Evolutionary conservation across 2,113 vertebrate genomes (phyloP).

Genomic region (Petroica traversi): DNA sequence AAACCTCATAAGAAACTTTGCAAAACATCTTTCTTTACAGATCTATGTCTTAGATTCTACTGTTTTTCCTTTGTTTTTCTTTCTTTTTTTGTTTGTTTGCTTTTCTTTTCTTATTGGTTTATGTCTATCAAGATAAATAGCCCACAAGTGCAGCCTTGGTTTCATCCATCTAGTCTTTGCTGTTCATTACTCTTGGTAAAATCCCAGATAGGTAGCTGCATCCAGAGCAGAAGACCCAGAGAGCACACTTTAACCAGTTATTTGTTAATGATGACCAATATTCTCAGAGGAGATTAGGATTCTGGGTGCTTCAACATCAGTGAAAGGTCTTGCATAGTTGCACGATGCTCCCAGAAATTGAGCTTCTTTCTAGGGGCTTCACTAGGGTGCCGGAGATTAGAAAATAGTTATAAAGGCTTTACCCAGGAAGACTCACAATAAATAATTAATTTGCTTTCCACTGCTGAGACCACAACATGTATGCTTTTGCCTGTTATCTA

Average conservation of each 20-base stretch:
- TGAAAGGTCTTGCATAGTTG: background rate
- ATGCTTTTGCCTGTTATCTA: background rate
- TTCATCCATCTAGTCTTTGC: background rate
- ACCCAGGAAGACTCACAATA: background rate
- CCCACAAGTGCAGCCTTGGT: background rate
- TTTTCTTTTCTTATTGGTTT: background rate
- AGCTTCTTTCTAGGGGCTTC: background rate
- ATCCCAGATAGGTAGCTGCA: background rate
- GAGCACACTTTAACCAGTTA: background rate
- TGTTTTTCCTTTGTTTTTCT: too few relatives aligned
- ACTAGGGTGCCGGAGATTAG: background rate
- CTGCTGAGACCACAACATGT: background rate
- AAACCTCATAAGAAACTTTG: background rate
- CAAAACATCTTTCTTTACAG: background rate
- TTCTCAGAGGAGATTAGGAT: background rate
- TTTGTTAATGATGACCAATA: background rate
- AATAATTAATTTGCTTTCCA: background rate
- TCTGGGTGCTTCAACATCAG: background rate
- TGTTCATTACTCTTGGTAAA: background rate
- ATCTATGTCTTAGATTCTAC: background rate
- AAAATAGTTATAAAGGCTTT: background rate
- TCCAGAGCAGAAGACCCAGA: background rate
- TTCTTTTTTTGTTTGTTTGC: rapidly evolving
- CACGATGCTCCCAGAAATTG: background rate
- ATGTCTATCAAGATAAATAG: background rate